Conservation (phyloP, 2,888 invertebrate genomes). For the Agonopterix arenella region DNA sequence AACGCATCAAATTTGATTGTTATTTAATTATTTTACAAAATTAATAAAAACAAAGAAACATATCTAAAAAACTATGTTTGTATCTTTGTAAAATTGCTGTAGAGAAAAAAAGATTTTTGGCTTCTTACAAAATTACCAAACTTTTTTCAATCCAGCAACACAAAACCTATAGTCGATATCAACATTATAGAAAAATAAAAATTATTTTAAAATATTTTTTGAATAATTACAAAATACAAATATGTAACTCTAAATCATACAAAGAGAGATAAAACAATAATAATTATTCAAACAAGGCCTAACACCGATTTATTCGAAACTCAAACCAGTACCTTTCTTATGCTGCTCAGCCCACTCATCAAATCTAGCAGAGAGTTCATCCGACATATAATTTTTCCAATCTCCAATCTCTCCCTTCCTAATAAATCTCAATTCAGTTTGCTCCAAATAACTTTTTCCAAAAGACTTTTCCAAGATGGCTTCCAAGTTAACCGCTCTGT, state of each 20-base stretch:
- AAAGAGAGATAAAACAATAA: slow-evolving; percentile 1
- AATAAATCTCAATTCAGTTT: slow-evolving; percentile 77
- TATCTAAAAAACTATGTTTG: no score
- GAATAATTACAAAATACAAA: neutral
- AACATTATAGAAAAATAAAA: no score
- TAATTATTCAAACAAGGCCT: neutral
- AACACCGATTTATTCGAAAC: slow-evolving; percentile 65
- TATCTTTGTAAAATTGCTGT: no score
- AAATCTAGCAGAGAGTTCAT: slow-evolving; percentile 82
- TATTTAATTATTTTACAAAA: neutral
- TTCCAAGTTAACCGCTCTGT: slow-evolving; percentile 86
- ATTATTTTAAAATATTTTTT: slow-evolving; percentile 1
- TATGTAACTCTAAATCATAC: neutral
- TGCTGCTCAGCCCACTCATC: slow-evolving; percentile 83
- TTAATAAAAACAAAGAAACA: no score
- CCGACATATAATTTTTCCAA: slow-evolving; percentile 87
- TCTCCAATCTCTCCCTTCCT: slow-evolving; percentile 88
- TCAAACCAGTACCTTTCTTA: slow-evolving; percentile 78
- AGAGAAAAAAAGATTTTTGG: no score
- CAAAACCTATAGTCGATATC: no score
- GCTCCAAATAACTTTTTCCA: slow-evolving; percentile 59
- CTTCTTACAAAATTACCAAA: no score
- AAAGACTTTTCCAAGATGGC: slow-evolving; percentile 76
- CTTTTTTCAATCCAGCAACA: no score
- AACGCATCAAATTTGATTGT: slow-evolving; percentile 10